Evolutionary conservation across 1,140 invertebrate species (phyloP), one percentile per base, ranked within the genome.

Genomic region (Solenopsis invicta): DNA sequence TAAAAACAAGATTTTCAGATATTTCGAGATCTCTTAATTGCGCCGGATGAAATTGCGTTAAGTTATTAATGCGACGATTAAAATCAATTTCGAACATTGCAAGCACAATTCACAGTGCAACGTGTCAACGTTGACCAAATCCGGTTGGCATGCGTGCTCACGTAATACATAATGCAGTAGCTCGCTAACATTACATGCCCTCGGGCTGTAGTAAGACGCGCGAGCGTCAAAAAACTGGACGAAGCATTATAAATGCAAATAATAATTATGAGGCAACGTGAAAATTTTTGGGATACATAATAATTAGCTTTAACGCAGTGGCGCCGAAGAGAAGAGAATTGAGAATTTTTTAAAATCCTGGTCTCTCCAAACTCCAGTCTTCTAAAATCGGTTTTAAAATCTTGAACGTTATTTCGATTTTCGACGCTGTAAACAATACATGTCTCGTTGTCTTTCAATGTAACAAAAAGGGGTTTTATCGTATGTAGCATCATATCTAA

Each of bases 131-230:
- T 0, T 67, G 13, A 80, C 18, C 16, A 64, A 69, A 41, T 80
- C 34, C 8, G 34, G 0, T 41, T 54, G 13, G 56, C 1, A 41
- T 24, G 29, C n/a, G 18, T 18, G 13, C n/a, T 37, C 8, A n/a
- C 3, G 16, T 41, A n/a, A 80, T 66, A 12, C 45, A 77, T 62
- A 77, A 77, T 62, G 41, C 41, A 78, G n/a, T 3, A 37, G n/a
- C 61, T 67, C 18, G 24, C 4, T 48, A 78, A 78, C 52, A 48
- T 66, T 18, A 37, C 18, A 50, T 29, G 12, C 16, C 16, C 75
- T 64, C 21, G 21, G 16, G 13, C n/a, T 21, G n/a, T n/a, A n/a
- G 3, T 66, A n/a, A 37, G 16, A 3, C 16, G 24, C 24, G 3
- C 0, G 8, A 2, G 0, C 34, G 29, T 61, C 1, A 64, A 21